Percentiles rank a stretch among this genome's conserved stretches.
Conservation (phyloP, 2,888 invertebrate species). For the Cremastinae sp. region DNA sequence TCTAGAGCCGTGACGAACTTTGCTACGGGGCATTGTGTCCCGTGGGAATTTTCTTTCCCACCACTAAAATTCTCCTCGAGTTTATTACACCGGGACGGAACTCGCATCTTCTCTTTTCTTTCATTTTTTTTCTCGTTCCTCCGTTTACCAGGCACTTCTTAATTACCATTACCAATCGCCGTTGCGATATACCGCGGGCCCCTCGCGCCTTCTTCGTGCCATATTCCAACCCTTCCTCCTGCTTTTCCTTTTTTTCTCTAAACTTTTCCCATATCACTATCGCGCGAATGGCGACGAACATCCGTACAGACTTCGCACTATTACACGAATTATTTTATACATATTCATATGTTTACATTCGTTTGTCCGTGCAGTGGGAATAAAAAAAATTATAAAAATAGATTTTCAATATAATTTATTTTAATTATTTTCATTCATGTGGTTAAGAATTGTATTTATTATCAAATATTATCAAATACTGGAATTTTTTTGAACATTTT, state of each 20-base stretch:
- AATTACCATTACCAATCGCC: constrained; percentile 62
- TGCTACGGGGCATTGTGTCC: constrained; percentile 62
- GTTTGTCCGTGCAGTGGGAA: too few species aligned
- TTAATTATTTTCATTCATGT: too few species aligned
- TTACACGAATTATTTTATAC: not conserved
- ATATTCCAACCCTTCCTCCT: not conserved
- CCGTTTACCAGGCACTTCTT: constrained; percentile 49
- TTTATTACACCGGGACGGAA: constrained; percentile 45
- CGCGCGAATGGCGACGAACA: not conserved
- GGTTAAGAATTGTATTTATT: too few species aligned
- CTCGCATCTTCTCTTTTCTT: constrained; percentile 27
- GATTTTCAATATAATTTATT: too few species aligned
- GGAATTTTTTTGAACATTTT: too few species aligned
- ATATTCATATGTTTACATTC: too few species aligned
- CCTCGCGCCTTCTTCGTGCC: too few species aligned
- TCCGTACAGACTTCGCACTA: not conserved
- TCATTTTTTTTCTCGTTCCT: not conserved
- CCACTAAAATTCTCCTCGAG: constrained; percentile 41
- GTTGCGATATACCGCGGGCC: constrained; percentile 48
- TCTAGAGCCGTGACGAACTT: constrained; percentile 49
- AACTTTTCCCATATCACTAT: constrained; percentile 27
- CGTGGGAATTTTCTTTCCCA: constrained; percentile 64
- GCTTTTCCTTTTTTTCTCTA: constrained; percentile 7
- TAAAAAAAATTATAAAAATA: too few species aligned
- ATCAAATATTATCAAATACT: too few species aligned